Evolutionary conservation across 2,113 vertebrate species (phyloP), one percentile per base, ranked within the genome.

Genomic region (Girardinichthys multiradiatus): DNA sequence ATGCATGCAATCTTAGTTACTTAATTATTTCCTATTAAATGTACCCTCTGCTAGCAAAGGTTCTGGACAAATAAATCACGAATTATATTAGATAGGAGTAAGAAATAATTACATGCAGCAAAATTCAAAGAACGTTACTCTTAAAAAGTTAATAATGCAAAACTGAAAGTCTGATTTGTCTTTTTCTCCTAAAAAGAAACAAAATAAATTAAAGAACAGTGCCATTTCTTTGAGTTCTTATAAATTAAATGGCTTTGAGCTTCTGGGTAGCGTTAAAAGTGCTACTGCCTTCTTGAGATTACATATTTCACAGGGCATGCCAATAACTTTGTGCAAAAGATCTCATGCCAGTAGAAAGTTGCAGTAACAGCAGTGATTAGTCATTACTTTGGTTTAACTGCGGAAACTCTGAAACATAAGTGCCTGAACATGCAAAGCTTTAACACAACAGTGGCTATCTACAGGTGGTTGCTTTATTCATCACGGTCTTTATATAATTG

Each of bases 301-400:
- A 5, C 70, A 75, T 60, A 76, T 77, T 83, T 81, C 35, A 69
- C 12, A 51, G 51, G 14, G 31, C 68, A 65, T 80, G 77, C 64
- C 78, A 85, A 28, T 78, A 72, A 76, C 30, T 74, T 48, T 45
- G 42, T 19, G 51, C 70, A 48, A 78, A 80, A 59, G 39, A 10
- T 33, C 28, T 64, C 51, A 74, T 2, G 39, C 71, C 77, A 62
- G 62, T 61, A 80, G 31, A 74, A 73, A 59, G 24, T 31, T 77
- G 35, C 64, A 75, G 72, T 17, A 69, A 65, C 72, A 61, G 54
- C 57, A 26, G 63, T 64, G n/a, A n/a, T n/a, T n/a, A 33, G 42
- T 77, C 33, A 65, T 79, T 81, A 76, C 65, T 42, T 30, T 68
- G 58, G 73, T 67, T 84, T 82, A 85, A 85, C 68, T 81, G 58